phyloP scores from a whole-genome alignment of 2,797 vertebrate genomes.

The Hippoglossus hippoglossus region DNA sequence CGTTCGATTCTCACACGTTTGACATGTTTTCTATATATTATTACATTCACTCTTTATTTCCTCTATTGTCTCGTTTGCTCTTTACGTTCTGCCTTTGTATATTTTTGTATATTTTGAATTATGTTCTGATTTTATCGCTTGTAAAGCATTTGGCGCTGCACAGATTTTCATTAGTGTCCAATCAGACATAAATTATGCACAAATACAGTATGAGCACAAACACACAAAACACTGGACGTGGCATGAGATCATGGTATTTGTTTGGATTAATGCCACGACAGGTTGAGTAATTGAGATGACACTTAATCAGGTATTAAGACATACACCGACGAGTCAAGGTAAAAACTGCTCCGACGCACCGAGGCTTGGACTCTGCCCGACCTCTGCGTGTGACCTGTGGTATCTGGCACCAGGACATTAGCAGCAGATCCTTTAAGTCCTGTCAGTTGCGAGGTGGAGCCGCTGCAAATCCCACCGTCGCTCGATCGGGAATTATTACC shows the following conservation, averaged over 20 bases:
- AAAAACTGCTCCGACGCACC: not conserved
- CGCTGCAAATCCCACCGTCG: not conserved
- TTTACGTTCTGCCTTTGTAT: not conserved
- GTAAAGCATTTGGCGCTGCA: no score
- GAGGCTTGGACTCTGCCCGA: not conserved
- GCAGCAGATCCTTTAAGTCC: conserved; percentile 7
- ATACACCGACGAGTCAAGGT: not conserved
- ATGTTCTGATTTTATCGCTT: no score
- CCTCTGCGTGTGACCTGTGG: not conserved
- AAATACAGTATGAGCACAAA: no score
- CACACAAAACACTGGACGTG: no score
- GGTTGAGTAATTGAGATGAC: no score
- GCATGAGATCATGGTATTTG: no score
- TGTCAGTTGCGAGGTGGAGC: not conserved
- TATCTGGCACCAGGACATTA: not conserved
- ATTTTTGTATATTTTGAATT: no score
- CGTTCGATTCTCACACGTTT: not conserved
- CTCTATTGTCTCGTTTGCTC: not conserved
- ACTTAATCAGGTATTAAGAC: not conserved
- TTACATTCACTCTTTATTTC: not conserved
- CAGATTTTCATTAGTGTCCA: no score
- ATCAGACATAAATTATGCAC: no score
- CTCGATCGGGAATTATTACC: not conserved
- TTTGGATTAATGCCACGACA: no score
- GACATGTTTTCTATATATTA: not conserved